Conservation (phyloP, 2,888 invertebrate genomes). For the Helleia helle region DNA sequence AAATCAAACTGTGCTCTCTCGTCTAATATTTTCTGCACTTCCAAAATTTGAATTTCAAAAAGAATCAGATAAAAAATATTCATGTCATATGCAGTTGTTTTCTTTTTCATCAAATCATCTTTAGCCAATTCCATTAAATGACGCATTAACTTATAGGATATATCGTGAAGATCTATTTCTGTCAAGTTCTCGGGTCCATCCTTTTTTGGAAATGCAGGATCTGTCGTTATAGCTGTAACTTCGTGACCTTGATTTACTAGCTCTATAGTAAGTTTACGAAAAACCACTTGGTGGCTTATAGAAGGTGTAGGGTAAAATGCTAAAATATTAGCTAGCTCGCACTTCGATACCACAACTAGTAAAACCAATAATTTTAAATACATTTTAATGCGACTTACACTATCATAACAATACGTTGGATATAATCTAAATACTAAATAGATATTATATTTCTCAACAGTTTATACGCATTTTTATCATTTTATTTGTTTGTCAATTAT, state of each 20-base stretch:
- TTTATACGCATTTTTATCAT: no score
- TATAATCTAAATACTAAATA: no score
- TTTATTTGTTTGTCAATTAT: no score
- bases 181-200: constrained; percentile 29
- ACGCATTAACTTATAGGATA: constrained; percentile 27
- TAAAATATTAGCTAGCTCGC: constrained; percentile 31
- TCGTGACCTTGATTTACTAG: constrained; percentile 43
- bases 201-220: constrained; percentile 34
- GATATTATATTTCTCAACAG: no score
- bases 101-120: neutral
- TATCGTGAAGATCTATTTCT: constrained; percentile 35
- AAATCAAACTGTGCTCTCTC: constrained; percentile 30
- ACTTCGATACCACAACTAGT: no score
- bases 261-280: constrained; percentile 35
- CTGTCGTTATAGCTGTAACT: constrained; percentile 36
- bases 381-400: no score
- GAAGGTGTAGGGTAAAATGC: constrained; percentile 36
- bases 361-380: no score
- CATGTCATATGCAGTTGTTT: neutral
- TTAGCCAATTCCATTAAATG: neutral
- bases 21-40: constrained; percentile 23
- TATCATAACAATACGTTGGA: no score
- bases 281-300: constrained; percentile 34
- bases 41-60: constrained; percentile 13
- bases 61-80: constrained; percentile 17